Base-by-base conservation (phyloP, 1,140 invertebrate genomes). In the Aricia agestis region DNA sequence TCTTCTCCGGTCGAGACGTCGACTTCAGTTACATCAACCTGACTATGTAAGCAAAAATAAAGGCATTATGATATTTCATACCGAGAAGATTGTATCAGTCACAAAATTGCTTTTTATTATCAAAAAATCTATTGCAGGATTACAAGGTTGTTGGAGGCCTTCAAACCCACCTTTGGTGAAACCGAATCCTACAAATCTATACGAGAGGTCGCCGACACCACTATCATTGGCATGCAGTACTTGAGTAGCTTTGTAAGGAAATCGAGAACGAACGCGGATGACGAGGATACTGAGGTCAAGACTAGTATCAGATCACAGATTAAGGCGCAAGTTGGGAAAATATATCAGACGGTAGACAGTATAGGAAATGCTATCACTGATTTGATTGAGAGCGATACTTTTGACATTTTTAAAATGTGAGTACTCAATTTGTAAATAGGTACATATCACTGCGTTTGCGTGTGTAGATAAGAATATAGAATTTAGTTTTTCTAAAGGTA, bases 11-110 rank as follows among this genome's bases (percentile, higher is more conserved):
- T 9, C 61, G 73, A 15, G 77, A 82, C 11, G 70, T 58, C 1
- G 83, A 89, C 41, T 90, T 91, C 45, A 90, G 82, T 63, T 92
- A 92, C 67, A 76, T 91, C 42, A 78, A 86, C 67, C 72, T 90
- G 25, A 80, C 80, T 70, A 76, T 89, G 90, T 92, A 79, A 85
- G 90, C 85, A 52, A 13, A 52, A 52, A 52, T 25, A 25, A 25
- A 25, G 25, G 3, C 9, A 13, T 52, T 13, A 52, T 52, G 9
- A 36, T 36, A 7, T 36, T 36, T 36, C 36, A 36, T 36, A 36
- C 1, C 25, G 25, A 25, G 25, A 1, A 25, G n/a, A n/a, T n/a
- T 25, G 25, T 25, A 25, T 3, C 25, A 25, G 25, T 25, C 25
- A 25, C 25, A 25, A 25, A 25, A 25, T 25, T 25, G 3, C 1